phyloP scores from a whole-genome alignment of 2,797 vertebrate species.

The Tokudaia tokunoshimensis region DNA sequence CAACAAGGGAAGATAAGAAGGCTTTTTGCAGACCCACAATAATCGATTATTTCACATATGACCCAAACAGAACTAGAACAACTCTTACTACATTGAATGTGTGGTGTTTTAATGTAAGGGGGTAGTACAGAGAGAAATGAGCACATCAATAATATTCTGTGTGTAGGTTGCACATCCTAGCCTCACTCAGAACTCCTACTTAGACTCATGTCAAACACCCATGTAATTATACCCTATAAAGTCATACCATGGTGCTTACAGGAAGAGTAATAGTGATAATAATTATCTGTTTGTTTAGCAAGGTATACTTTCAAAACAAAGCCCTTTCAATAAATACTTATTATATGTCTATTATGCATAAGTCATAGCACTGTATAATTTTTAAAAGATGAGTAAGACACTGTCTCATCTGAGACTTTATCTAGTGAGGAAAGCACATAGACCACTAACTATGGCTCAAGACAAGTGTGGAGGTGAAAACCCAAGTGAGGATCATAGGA shows the following conservation, averaged over 20 bases:
- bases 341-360: constrained; percentile 44
- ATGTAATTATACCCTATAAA: constrained; percentile 55
- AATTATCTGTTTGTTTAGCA: constrained; percentile 56
- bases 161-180: not conserved
- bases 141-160: not conserved
- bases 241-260: constrained; percentile 6
- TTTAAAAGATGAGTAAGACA: constrained; percentile 35
- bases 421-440: not conserved
- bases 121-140: constrained; percentile 35
- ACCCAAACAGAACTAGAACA: constrained; percentile 62
- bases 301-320: constrained; percentile 16
- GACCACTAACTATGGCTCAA: not conserved
- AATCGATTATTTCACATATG: constrained; percentile 50
- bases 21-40: constrained; percentile 3
- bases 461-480: constrained; percentile 17
- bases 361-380: constrained; percentile 22
- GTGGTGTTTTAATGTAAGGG: not conserved
- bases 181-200: not conserved
- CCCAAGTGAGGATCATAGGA: not conserved
- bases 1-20: constrained; percentile 32
- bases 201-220: not conserved
- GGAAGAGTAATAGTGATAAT: constrained; percentile 29
- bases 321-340: constrained; percentile 59
- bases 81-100: not conserved
- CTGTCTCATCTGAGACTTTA: constrained; percentile 38